Evolutionary conservation across 2,888 invertebrate species (phyloP), one percentile per base, ranked within the genome.

Genomic region (Hypselothyrea guttata): DNA sequence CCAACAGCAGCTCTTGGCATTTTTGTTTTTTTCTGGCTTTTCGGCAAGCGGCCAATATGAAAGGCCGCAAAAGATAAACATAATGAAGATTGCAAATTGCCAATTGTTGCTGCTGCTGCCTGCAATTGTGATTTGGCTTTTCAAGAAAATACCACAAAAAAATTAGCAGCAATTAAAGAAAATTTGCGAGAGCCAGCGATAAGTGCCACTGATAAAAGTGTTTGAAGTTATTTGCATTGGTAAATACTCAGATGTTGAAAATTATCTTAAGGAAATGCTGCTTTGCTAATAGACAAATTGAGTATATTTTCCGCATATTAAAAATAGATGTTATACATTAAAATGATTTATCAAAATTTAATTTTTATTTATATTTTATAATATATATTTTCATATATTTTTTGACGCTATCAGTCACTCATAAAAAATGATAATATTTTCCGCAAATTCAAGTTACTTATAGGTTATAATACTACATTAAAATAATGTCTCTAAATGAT

Each of bases 121-220:
- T 35, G 41, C 38, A 61, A 62, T 74, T 34, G 46, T 38, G 57
- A 53, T 74, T 60, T 56, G 41, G 13, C 12, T 44, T 18, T 27
- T 5, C 9, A 31, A 52, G 31, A 46, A 11, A 27, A 31, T 22
- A 34, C 46, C 9, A 13, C 11, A 42, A 47, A 16, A 58, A 62
- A 84, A 75, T 75, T 75, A 71, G 51, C 72, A 40, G 69, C 85
- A 78, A 78, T 82, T 78, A 82, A 82, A 68, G 63, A 40, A 68
- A 77, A 74, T 67, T 74, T 41, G 59, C 70, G 55, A 54, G 42
- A 51, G 60, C 57, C 46, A 47, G 78, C 59, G 83, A 72, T 64
- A 82, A 76, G 37, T 31, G 59, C 40, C 35, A 41, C 54, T 60
- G 77, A 76, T 82, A 70, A 61, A 75, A 59, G 22, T 55, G 65